Evolutionary conservation across 2,797 vertebrate genomes (phyloP), one percentile per base, ranked within the genome.

Genomic region (Spatula clypeata): DNA sequence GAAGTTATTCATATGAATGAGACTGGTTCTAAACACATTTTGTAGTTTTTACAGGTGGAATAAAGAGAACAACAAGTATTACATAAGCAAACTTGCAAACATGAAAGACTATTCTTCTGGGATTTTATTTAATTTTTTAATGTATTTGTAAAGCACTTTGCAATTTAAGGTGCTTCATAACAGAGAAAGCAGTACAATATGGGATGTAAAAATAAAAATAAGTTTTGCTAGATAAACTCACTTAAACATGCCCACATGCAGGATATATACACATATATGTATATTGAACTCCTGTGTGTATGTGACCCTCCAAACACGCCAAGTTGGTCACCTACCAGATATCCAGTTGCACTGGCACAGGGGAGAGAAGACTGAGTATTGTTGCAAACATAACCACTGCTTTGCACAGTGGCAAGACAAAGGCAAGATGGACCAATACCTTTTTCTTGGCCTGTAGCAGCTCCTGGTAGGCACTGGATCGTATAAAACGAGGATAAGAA

Each of bases 391-490:
- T 91, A 97, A 96, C 79, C 91, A 95, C 76, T 21, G 97, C 88
- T 95, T 92, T 97, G 91, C 97, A 97, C 80, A 94, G 96, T 60
- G 79, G 92, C 95, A 97, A 97, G 94, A 97, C 95, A 96, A 96
- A 95, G 93, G 94, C 94, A 97, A 96, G 95, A 97, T 97, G 93
- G 91, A 97, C 93, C 95, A 97, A 97, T 98, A 99, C 99, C 99
- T 99, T 99, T 98, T 99, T 99, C 98, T 99, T 99, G 97, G 99
- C 99, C 99, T 99, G 99, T 98, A 99, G 98, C 98, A 99, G 98
- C 98, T 99, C 99, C 98, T 99, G 99, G 98, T 99, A 99, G 99
- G 99, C 99, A 99, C 98, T 99, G 98, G 99, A 99, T 98, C 99
- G 99, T 98, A 99, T 99, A 98, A 99, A 99, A 97, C 99, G 99